These are phyloP conservation scores for Xyrauchen texanus DNA, from an alignment of 2,113 vertebrate genomes.

Conservation along the genomic window DNA sequence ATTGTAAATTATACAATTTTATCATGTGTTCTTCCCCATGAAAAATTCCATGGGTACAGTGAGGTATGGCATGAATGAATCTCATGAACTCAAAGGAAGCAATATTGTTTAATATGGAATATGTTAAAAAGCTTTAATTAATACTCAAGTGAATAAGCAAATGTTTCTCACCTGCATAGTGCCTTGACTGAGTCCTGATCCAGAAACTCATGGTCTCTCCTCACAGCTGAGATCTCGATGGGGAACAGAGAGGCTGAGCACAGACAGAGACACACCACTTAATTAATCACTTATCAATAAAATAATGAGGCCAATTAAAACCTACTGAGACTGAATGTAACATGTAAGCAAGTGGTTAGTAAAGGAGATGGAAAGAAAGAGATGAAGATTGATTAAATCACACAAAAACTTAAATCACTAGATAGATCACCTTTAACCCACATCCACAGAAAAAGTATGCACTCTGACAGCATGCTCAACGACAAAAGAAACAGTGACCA, in stretches of 20 bases:
- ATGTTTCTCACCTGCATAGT: slow-evolving; percentile 74
- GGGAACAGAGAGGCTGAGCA: slow-evolving; percentile 71
- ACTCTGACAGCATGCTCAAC: too few relatives aligned
- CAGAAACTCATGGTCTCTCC: slow-evolving; percentile 83
- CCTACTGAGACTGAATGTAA: slow-evolving; percentile 2
- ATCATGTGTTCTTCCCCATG: too few relatives aligned
- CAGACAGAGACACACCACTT: slow-evolving; percentile 21
- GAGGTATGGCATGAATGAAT: background rate
- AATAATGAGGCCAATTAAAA: slow-evolving; percentile 2
- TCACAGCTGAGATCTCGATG: slow-evolving; percentile 79
- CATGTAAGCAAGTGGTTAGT: background rate
- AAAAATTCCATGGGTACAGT: background rate
- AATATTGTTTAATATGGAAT: background rate
- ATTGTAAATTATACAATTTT: background rate
- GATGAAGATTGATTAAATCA: slow-evolving; percentile 9
- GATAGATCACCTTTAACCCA: background rate
- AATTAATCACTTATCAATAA: too few relatives aligned
- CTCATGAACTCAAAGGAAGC: background rate
- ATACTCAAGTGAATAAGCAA: slow-evolving; percentile 15
- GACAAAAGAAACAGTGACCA: too few relatives aligned
- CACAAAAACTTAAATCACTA: background rate
- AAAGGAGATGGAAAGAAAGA: background rate
- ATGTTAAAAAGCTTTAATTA: background rate
- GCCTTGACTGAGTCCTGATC: slow-evolving; percentile 83
- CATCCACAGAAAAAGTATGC: background rate